Evolutionary conservation across 2,888 invertebrate genomes (phyloP), one percentile per base, ranked within the genome.

Genomic region (Oegoconia quadripuncta): DNA sequence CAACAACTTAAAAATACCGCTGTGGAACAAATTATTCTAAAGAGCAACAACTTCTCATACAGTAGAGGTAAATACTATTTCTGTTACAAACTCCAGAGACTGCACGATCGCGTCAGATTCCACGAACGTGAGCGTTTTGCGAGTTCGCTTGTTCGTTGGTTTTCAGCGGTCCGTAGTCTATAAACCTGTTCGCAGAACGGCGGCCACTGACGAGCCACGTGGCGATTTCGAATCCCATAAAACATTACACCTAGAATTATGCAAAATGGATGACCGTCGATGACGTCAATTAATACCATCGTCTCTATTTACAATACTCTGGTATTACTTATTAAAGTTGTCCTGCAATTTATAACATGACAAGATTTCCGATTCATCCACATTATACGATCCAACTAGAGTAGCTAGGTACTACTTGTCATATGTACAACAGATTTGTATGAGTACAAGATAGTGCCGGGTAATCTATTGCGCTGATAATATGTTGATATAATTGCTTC

Each of bases 101-200:
- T 33, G 41, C 48, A 42, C 48, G 50, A 46, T 50, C 30, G 20
- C 25, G 5, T 22, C 40, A 51, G 50, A 56, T 76, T 76, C 75
- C 47, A 50, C 62, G 76, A 75, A 76, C 64, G 50, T 55, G 46
- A 44, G 54, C 64, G 59, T 66, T 68, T 63, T 49, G 65, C 59
- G 53, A 60, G 67, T 59, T 57, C 55, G 66, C 61, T 59, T 73
- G 75, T 73, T 73, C 72, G 74, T 71, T 74, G 64, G 74, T 70
- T 83, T 77, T 79, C 83, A 84, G 71, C 79, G 68, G 79, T 64
- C 78, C 82, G 66, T 79, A 71, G 72, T 74, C 80, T 60, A 84
- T 84, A 83, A 83, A 84, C 64, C 34, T 57, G 63, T 86, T 86
- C 86, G 69, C 44, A 55, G 84, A 83, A 80, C 55, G 52, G 62